A percentile compares a stretch with the other conserved stretches of the same genome.
These are phyloP conservation scores for Platichthys stellatus DNA, from an alignment of 2,113 vertebrate species.

Conservation along the genomic window DNA sequence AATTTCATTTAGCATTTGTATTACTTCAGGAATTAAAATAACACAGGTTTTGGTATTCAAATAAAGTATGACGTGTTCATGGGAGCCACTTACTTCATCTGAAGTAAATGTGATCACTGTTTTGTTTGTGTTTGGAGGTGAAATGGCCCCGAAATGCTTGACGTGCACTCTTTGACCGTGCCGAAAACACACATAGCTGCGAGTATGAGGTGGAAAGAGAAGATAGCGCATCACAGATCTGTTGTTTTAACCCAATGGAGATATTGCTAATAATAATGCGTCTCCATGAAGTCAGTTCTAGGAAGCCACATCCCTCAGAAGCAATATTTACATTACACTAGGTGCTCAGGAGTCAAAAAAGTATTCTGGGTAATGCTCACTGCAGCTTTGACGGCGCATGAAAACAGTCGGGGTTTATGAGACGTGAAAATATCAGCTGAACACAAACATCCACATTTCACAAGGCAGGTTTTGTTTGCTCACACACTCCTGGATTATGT, in stretches of 20 bases:
- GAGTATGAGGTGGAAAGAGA: neutral
- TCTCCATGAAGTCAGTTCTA: conserved; percentile 69
- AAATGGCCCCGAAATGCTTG: neutral
- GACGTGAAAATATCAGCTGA: neutral
- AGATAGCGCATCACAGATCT: conserved; percentile 34
- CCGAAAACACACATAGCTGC: neutral
- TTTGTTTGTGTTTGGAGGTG: conserved; percentile 25
- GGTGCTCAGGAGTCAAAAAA: neutral
- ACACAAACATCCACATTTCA: neutral
- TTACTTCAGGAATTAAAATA: conserved; percentile 38
- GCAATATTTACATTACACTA: conserved; percentile 66
- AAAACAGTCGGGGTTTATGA: neutral
- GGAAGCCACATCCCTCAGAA: conserved; percentile 56
- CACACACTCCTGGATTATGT: conserved; percentile 37
- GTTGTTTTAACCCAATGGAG: conserved; percentile 45
- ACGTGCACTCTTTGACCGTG: neutral
- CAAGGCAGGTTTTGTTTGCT: neutral
- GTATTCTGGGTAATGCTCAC: conserved; percentile 35
- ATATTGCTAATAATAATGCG: conserved; percentile 61
- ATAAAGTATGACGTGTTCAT: conserved; percentile 14
- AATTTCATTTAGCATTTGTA: conserved; percentile 20
- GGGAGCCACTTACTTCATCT: conserved; percentile 20
- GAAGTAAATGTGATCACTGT: conserved; percentile 37
- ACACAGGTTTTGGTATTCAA: conserved; percentile 13
- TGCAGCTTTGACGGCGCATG: neutral